Evolutionary conservation across 1,140 invertebrate species (phyloP).

Genomic region (Colletes gigas): DNA sequence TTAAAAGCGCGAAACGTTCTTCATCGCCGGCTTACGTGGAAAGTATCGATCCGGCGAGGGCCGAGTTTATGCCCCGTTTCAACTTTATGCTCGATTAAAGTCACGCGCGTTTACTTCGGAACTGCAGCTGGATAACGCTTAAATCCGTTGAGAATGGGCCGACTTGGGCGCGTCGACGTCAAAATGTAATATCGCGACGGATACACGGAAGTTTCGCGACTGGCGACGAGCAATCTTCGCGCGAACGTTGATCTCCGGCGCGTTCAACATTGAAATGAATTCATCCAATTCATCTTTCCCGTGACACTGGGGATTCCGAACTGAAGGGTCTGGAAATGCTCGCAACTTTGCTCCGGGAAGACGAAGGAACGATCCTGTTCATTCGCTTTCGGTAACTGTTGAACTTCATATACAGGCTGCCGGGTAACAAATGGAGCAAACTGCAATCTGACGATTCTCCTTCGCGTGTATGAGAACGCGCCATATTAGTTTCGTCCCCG

Average conservation of each 20-base stretch:
- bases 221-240: conserved; percentile 5
- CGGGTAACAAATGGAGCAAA: no score
- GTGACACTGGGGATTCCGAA: not conserved
- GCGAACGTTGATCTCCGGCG: not conserved
- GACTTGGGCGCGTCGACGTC: not conserved
- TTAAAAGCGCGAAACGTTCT: conserved; percentile 37
- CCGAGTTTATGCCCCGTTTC: conserved; percentile 51
- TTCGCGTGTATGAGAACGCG: no score
- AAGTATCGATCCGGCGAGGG: conserved; percentile 27
- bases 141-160: conserved; percentile 38
- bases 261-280: conserved; percentile 2
- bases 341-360: not conserved
- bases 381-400: no score
- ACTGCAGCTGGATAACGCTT: conserved; percentile 42
- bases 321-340: not conserved
- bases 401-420: no score
- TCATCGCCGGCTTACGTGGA: not conserved
- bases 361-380: no score
- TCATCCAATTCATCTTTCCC: not conserved
- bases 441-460: no score
- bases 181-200: conserved; percentile 21
- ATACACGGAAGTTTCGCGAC: not conserved
- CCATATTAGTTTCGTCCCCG: no score
- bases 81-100: conserved; percentile 56
- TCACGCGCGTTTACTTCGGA: conserved; percentile 50